phyloP scores from a whole-genome alignment of 2,113 vertebrate genomes.

The Odontesthes bonariensis region DNA sequence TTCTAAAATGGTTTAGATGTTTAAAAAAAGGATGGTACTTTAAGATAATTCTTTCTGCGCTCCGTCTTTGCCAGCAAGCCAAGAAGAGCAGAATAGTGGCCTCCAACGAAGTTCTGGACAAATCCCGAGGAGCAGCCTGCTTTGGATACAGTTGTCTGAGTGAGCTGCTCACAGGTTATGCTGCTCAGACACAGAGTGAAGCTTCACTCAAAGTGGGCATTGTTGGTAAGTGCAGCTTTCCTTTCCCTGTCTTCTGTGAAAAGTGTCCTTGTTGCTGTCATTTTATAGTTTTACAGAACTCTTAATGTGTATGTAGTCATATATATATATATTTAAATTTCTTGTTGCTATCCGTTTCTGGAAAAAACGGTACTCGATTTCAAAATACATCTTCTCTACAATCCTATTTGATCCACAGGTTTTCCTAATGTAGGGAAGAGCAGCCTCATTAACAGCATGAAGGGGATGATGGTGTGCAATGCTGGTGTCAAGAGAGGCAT shows the following conservation, averaged over 20 bases:
- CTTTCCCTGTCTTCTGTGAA: not conserved
- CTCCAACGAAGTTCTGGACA: slow-evolving; percentile 68
- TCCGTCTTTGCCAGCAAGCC: slow-evolving; percentile 67
- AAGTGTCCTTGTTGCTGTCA: no score
- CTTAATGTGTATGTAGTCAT: no score
- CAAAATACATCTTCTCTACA: not conserved
- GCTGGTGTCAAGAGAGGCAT: slow-evolving; percentile 87
- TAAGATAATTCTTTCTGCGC: not conserved
- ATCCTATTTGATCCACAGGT: slow-evolving; percentile 76
- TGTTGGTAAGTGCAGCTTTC: slow-evolving; percentile 83
- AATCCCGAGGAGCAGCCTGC: slow-evolving; percentile 74
- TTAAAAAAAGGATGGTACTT: no score
- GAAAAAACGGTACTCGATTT: not conserved
- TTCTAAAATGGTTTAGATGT: not conserved
- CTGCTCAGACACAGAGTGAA: slow-evolving; percentile 53
- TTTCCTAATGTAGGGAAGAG: slow-evolving; percentile 98
- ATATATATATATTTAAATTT: no score
- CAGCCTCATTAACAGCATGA: slow-evolving; percentile 95
- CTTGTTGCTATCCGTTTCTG: not conserved
- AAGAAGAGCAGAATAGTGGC: slow-evolving; percentile 74
- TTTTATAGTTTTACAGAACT: not conserved
- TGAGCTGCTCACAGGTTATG: slow-evolving; percentile 81
- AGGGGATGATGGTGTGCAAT: slow-evolving; percentile 85
- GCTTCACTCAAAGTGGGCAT: slow-evolving; percentile 88
- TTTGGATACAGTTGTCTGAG: slow-evolving; percentile 83